Percentiles rank a stretch among this genome's conserved stretches.
Conservation (phyloP, 2,888 invertebrate species). For the Strigamia transsilvanica region DNA sequence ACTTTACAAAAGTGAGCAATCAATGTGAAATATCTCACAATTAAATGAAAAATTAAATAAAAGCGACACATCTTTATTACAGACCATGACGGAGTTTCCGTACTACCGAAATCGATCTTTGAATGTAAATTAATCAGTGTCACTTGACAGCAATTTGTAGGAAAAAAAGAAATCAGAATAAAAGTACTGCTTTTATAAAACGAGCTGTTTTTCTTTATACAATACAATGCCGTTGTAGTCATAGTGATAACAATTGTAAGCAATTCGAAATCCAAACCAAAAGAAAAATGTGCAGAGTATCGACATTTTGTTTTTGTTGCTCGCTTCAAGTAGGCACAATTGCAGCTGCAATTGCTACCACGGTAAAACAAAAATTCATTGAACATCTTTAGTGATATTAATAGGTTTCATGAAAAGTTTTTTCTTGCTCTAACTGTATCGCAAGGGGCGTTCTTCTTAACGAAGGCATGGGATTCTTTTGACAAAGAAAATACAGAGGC, state of each 20-base stretch:
- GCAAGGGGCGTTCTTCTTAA: neutral
- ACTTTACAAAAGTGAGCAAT: neutral
- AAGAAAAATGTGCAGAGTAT: neutral
- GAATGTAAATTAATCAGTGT: neutral
- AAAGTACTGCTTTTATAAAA: neutral
- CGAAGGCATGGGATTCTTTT: neutral
- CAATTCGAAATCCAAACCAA: neutral
- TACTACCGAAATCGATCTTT: constrained; percentile 1
- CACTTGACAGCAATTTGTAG: neutral
- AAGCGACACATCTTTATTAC: neutral
- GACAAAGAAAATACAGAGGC: neutral
- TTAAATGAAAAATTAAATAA: neutral
- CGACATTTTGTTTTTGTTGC: neutral
- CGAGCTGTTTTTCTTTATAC: neutral
- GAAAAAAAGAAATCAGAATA: neutral
- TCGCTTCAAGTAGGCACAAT: constrained; percentile 5
- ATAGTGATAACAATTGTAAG: neutral
- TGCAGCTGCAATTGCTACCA: neutral
- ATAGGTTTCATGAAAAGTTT: neutral
- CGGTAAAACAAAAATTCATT: neutral
- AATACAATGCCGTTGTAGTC: neutral
- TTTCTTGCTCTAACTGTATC: neutral
- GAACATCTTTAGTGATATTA: neutral
- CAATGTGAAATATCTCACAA: too few species aligned
- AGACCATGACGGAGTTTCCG: neutral